Evolutionary conservation across 1,140 invertebrate species (phyloP).

Genomic region (Hypsibius dujardini): DNA sequence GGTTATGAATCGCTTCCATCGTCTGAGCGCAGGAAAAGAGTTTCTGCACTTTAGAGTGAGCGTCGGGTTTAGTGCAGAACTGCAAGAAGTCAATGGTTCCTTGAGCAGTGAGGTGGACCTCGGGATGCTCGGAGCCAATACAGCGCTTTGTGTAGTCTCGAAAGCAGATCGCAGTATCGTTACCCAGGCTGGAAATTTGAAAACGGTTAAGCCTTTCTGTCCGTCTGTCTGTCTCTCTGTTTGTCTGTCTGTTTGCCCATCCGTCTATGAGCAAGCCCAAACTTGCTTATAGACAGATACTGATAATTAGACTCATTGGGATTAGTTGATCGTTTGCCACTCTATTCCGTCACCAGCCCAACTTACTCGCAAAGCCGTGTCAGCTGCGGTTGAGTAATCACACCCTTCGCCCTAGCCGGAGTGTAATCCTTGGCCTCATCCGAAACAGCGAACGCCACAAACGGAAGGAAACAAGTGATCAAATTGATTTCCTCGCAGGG

Average conservation of each 20-base stretch:
- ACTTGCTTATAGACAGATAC: too few species aligned
- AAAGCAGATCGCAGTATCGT: too few species aligned
- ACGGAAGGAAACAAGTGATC: constrained; percentile 1
- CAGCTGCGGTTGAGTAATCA: constrained; percentile 68
- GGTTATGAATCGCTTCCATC: background rate
- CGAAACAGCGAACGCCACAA: background rate
- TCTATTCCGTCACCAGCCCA: background rate
- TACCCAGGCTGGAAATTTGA: too few species aligned
- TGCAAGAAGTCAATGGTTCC: background rate
- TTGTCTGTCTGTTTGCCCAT: too few species aligned
- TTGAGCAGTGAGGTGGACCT: background rate
- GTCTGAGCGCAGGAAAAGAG: background rate
- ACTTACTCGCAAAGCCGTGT: constrained; percentile 57
- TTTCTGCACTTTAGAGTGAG: constrained; percentile 5
- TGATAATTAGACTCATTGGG: too few species aligned
- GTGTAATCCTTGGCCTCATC: background rate
- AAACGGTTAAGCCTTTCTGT: too few species aligned
- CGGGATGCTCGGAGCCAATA: background rate
- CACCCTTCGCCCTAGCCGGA: constrained; percentile 46
- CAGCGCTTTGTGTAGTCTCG: too few species aligned
- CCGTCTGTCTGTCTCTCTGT: too few species aligned
- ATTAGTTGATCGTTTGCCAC: background rate
- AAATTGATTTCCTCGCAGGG: background rate
- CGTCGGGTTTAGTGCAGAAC: background rate
- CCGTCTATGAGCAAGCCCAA: too few species aligned